Conservation (phyloP, 2,113 vertebrate genomes). For the Vombatus ursinus region DNA sequence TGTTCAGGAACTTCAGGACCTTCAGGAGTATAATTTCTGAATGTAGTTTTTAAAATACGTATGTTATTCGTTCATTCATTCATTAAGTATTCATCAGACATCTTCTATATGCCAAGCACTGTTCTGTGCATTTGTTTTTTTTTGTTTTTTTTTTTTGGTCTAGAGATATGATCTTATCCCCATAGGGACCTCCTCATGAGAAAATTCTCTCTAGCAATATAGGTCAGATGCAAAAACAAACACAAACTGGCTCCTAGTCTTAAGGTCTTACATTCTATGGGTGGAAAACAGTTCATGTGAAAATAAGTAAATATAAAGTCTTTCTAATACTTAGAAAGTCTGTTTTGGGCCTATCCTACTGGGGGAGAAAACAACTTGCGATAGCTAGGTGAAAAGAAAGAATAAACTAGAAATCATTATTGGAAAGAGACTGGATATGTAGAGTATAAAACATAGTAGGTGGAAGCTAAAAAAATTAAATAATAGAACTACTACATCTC, state of each 20-base stretch:
- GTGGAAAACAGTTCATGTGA: neutral
- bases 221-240: neutral
- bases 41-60: neutral
- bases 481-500: conserved; percentile 6
- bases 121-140: neutral
- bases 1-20: neutral
- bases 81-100: neutral
- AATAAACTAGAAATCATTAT: neutral
- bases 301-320: neutral
- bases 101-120: neutral
- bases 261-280: neutral
- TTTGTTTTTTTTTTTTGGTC: neutral
- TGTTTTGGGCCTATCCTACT: neutral
- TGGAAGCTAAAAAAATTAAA: conserved; percentile 12
- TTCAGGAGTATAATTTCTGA: neutral
- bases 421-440: neutral
- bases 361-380: neutral
- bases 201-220: neutral
- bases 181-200: neutral
- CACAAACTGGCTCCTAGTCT: neutral
- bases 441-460: neutral
- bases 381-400: conserved; percentile 6
- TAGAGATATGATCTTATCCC: neutral
- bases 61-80: neutral
- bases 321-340: neutral